Evolutionary conservation across 2,797 vertebrate genomes (phyloP).

Genomic region (Lutjanus argentimaculatus): DNA sequence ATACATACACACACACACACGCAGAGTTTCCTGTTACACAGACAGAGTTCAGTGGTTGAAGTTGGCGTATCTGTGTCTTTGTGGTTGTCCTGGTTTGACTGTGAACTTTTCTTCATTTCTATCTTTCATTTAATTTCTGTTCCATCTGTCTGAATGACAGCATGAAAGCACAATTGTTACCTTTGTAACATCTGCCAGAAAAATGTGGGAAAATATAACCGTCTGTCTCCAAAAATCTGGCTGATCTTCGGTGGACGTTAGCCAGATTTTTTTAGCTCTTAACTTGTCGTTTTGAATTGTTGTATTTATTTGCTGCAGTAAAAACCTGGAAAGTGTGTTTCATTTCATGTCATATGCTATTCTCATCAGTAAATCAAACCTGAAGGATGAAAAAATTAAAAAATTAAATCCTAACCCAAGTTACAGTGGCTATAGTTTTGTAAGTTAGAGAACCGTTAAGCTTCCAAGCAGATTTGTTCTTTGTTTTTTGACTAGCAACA

Average conservation of each 20-base stretch:
- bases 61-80: constrained; percentile 49
- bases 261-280: neutral
- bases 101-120: constrained; percentile 40
- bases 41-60: constrained; percentile 43
- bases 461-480: too few species aligned
- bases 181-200: constrained; percentile 1
- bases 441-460: too few species aligned
- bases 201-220: neutral
- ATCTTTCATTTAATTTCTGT: constrained; percentile 14
- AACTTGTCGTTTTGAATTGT: neutral
- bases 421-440: too few species aligned
- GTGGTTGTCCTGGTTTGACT: constrained; percentile 52
- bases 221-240: neutral
- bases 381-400: neutral
- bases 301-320: neutral
- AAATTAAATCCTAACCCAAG: too few species aligned
- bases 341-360: neutral
- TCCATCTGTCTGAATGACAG: constrained; percentile 15
- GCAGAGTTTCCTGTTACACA: constrained; percentile 67
- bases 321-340: neutral
- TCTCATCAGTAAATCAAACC: neutral
- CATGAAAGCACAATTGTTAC: neutral
- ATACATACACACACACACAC: constrained; percentile 40
- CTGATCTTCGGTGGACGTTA: neutral
- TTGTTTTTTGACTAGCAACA: too few species aligned